phyloP scores from a whole-genome alignment of 2,113 vertebrate genomes.

The Corythornis vintsioides region DNA sequence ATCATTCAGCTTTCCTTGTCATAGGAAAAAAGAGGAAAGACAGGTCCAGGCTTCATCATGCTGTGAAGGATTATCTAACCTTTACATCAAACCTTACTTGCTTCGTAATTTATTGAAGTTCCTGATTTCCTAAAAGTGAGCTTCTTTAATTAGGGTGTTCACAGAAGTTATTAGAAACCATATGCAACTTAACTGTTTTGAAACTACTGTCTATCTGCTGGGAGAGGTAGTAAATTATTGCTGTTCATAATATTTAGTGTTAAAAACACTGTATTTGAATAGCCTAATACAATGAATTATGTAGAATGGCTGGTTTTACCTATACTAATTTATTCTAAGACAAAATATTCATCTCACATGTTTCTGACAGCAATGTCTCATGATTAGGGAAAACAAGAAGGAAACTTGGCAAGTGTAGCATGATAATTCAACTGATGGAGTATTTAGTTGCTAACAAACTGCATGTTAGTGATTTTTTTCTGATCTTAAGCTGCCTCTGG shows the following conservation, averaged over 20 bases:
- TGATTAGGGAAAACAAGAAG: background rate
- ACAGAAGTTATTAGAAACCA: conserved; percentile 52
- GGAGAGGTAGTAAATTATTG: conserved; percentile 25
- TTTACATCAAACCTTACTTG: conserved; percentile 66
- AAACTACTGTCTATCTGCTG: conserved; percentile 45
- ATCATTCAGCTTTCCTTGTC: conserved; percentile 67
- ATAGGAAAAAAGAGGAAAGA: conserved; percentile 61
- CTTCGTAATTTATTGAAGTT: conserved; percentile 63
- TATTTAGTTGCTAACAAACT: background rate
- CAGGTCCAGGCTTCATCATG: conserved; percentile 48
- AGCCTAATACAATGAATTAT: conserved; percentile 17
- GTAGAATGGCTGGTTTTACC: background rate
- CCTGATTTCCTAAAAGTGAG: conserved; percentile 45
- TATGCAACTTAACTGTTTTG: conserved; percentile 22
- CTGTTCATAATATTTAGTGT: conserved; percentile 33
- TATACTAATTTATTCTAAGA: background rate
- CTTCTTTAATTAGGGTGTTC: conserved; percentile 68
- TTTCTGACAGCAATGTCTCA: background rate
- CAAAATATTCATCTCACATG: background rate
- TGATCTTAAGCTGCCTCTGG: background rate
- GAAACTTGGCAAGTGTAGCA: background rate
- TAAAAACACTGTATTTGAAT: conserved; percentile 2
- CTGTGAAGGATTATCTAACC: conserved; percentile 69
- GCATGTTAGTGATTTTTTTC: background rate
- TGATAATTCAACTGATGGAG: background rate